Base-by-base conservation (phyloP, 2,888 invertebrate species). In the Xestia sexstrigata region DNA sequence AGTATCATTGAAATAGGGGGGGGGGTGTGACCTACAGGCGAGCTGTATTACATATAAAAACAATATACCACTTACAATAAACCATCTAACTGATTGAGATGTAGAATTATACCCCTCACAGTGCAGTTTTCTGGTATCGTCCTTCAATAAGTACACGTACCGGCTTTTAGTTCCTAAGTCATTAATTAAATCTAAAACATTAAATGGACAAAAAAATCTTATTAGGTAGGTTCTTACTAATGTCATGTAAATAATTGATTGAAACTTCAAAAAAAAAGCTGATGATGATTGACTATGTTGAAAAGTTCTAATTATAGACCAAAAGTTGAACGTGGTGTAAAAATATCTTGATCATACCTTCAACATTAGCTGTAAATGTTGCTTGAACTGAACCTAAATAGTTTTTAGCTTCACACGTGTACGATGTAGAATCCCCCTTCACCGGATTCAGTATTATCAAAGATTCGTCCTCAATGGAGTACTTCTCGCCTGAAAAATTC, bases 1-100 rank as follows among this genome's bases (percentile, higher is more conserved):
- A n/a, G 15, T 39, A 4, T 65, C 8, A 65, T 39, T 39, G 15
- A n/a, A n/a, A n/a, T 15, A 15, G n/a, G 13, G 23, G 23, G 15
- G 23, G 9, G 39, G 13, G n/a, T n/a, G n/a, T 55, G 55, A 13
- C 6, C n/a, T n/a, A 13, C 55, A 55, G 55, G 55, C n/a, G n/a
- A 55, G 55, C 5, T 55, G 13, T n/a, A 55, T 11, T n/a, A n/a
- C 55, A 55, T 55, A 23, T 11, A 13, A 55, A n/a, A 55, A n/a
- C 11, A 26, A 55, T 55, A 26, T n/a, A 55, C 26, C 15, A 76
- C 87, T 83, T 74, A 87, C 87, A 42, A 58, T 17, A 39, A 85
- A 83, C 87, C 87, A 87, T 52, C 68, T 78, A 11, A 84, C 72
- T 30, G 77, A 77, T 60, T 85, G 79, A 17, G 69, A 78, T 73